These are phyloP conservation scores for Pimpla rufipes DNA, from an alignment of 2,888 invertebrate genomes.

Conservation along the genomic window DNA sequence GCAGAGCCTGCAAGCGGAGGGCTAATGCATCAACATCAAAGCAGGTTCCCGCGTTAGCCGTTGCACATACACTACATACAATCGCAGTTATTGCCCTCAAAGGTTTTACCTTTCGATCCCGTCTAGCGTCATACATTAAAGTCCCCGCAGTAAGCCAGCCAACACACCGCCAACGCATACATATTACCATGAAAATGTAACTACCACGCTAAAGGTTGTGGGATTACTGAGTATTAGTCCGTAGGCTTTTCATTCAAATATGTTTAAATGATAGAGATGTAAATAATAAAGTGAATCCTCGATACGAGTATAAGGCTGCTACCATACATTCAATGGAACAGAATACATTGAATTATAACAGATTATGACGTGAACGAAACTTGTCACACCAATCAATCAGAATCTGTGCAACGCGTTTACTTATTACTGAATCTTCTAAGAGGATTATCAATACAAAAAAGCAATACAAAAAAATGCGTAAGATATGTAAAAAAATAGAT, in stretches of 20 bases:
- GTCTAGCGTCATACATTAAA: slow-evolving; percentile 51
- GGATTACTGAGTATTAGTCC: background rate
- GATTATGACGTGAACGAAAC: no score
- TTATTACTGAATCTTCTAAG: no score
- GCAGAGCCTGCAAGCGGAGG: slow-evolving; percentile 72
- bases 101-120: slow-evolving; percentile 72
- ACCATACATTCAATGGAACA: no score
- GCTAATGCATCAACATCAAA: slow-evolving; percentile 84
- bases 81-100: slow-evolving; percentile 82
- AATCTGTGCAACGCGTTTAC: no score
- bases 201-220: slow-evolving; percentile 1
- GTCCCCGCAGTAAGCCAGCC: slow-evolving; percentile 9
- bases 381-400: no score
- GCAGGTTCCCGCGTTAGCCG: slow-evolving; percentile 69
- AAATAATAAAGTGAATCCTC: no score
- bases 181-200: slow-evolving; percentile 7
- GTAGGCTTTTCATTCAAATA: background rate
- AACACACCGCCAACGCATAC: background rate
- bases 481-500: no score
- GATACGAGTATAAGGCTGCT: no score
- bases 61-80: slow-evolving; percentile 47
- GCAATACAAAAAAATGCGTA: no score
- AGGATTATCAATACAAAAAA: no score
- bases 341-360: no score
- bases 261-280: background rate